phyloP scores from a whole-genome alignment of 2,888 invertebrate species.

The Tetragonula carbonaria region DNA sequence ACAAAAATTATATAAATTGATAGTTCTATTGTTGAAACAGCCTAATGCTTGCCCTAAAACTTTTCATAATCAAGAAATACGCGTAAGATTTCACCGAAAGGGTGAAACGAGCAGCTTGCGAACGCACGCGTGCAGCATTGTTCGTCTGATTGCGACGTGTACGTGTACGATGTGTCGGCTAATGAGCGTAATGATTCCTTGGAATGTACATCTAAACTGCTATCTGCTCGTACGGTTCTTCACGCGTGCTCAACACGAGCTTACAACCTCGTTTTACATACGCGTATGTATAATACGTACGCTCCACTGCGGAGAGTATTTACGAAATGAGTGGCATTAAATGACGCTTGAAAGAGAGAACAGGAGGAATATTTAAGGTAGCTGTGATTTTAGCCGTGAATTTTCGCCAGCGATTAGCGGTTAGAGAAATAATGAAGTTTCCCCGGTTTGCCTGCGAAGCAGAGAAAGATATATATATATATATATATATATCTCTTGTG shows the following conservation, averaged over 20 bases:
- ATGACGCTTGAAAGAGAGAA: background rate
- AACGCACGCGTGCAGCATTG: background rate
- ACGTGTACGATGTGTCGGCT: constrained; percentile 36
- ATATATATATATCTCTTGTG: background rate
- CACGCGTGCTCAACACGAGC: constrained; percentile 10
- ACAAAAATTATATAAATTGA: too few relatives aligned
- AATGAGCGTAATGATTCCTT: constrained; percentile 53
- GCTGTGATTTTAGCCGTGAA: background rate
- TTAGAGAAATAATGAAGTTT: constrained; percentile 1
- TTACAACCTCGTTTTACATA: constrained; percentile 2
- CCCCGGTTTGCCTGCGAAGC: background rate
- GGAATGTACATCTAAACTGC: constrained; percentile 51
- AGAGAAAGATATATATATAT: background rate
- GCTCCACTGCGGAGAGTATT: background rate
- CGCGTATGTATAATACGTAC: background rate
- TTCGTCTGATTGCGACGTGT: background rate
- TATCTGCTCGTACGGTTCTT: constrained; percentile 34
- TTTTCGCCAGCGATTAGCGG: background rate
- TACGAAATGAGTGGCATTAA: constrained; percentile 1
- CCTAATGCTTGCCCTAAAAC: too few relatives aligned
- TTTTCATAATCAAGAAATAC: too few relatives aligned
- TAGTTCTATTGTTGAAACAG: too few relatives aligned
- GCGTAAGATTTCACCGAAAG: constrained; percentile 1
- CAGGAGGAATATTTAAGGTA: background rate
- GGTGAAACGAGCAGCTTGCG: constrained; percentile 23